A percentile compares a stretch with the other conserved stretches of the same genome.
Conservation (phyloP, 2,888 invertebrate genomes). For the Xanthia icteritia region DNA sequence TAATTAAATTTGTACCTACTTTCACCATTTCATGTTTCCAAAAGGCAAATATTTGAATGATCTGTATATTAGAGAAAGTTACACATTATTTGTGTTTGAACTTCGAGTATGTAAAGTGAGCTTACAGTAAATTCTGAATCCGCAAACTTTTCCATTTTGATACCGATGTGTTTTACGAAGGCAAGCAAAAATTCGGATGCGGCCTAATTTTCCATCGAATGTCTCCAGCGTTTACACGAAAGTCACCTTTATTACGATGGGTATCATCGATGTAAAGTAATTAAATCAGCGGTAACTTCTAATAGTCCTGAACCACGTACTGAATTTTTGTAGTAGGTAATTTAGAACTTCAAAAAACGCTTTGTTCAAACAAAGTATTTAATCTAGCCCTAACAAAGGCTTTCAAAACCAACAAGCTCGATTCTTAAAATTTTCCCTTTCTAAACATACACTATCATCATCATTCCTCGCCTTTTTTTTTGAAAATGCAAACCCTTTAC, state of each 20-base stretch:
- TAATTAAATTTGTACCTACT: not conserved
- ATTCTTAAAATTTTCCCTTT: not conserved
- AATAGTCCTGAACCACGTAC: not conserved
- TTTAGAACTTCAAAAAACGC: not conserved
- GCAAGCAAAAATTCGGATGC: constrained; percentile 2
- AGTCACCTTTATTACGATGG: not conserved
- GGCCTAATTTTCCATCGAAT: not conserved
- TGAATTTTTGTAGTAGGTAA: not conserved
- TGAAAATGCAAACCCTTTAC: too few species aligned
- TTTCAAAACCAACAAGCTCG: not conserved
- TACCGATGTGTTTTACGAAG: constrained; percentile 23
- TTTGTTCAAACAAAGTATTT: not conserved
- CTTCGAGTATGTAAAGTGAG: not conserved
- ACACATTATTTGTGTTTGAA: constrained; percentile 26
- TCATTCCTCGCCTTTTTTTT: too few species aligned
- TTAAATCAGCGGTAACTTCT: not conserved
- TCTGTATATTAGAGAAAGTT: constrained; percentile 19
- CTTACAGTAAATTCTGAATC: constrained; percentile 17
- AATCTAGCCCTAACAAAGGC: not conserved
- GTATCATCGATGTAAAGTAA: not conserved
- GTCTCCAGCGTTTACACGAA: not conserved
- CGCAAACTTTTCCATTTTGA: constrained; percentile 35
- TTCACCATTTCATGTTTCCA: not conserved
- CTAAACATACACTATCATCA: not conserved
- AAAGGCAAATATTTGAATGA: constrained; percentile 26